phyloP scores from a whole-genome alignment of 2,888 invertebrate species.

The Acrobasis consociella region DNA sequence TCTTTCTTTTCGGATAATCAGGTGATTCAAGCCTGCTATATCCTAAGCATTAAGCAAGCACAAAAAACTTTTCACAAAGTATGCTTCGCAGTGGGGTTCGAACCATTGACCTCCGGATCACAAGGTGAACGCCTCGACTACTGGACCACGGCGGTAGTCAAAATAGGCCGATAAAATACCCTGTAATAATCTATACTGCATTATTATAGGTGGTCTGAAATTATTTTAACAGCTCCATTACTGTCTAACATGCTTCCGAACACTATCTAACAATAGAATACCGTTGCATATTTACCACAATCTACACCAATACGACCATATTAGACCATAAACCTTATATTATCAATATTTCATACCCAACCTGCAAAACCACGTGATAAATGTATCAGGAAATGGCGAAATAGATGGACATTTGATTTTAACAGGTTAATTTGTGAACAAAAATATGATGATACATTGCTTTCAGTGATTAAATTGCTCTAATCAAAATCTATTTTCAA shows the following conservation, averaged over 20 bases:
- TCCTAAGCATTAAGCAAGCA: too few relatives aligned
- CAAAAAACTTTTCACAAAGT: too few relatives aligned
- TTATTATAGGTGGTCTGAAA: too few relatives aligned
- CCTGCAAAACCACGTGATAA: constrained; percentile 3
- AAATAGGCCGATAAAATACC: too few relatives aligned
- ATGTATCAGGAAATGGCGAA: constrained; percentile 8
- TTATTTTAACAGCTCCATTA: background rate
- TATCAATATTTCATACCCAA: constrained; percentile 6
- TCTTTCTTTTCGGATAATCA: too few relatives aligned
- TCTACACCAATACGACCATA: background rate
- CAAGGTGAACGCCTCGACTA: too few relatives aligned
- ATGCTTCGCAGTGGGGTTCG: too few relatives aligned
- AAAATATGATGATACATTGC: background rate
- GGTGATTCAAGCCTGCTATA: too few relatives aligned
- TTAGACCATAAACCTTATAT: constrained; percentile 6
- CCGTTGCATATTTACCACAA: background rate
- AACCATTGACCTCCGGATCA: too few relatives aligned
- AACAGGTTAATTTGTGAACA: constrained; percentile 7
- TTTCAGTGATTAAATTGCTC: background rate
- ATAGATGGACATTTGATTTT: background rate
- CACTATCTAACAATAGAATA: background rate
- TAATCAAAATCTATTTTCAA: background rate
- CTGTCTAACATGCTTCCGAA: background rate
- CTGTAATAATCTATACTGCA: too few relatives aligned
- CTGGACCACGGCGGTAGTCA: too few relatives aligned